phyloP scores from a whole-genome alignment of 2,113 vertebrate genomes.

The Pollimyrus isidori region DNA sequence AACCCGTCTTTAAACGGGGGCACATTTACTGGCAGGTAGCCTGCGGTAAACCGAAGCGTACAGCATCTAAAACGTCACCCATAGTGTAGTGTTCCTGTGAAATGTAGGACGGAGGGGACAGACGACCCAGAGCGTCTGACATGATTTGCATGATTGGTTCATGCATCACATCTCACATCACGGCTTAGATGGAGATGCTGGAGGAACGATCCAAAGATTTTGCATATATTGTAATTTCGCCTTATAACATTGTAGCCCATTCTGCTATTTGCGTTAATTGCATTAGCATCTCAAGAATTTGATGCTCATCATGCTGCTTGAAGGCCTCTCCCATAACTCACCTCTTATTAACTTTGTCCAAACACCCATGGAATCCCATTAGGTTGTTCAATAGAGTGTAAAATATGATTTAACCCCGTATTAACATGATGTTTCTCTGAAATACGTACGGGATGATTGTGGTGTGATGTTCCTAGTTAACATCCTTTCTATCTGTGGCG shows the following conservation, averaged over 20 bases:
- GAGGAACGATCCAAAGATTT: background rate
- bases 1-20: background rate
- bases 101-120: too few species aligned
- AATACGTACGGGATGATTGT: background rate
- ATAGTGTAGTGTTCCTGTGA: too few species aligned
- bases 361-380: background rate
- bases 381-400: background rate
- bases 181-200: background rate
- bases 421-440: background rate
- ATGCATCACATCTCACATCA: too few species aligned
- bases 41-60: background rate
- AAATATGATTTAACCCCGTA: background rate
- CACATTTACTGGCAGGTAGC: background rate
- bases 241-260: background rate
- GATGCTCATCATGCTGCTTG: background rate
- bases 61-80: too few species aligned
- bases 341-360: background rate
- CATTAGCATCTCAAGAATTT: background rate
- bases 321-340: background rate
- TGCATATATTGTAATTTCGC: background rate
- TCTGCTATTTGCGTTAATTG: background rate
- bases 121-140: too few species aligned
- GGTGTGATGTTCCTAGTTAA: background rate
- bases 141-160: too few species aligned
- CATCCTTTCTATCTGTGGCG: background rate